Evolutionary conservation across 2,888 invertebrate genomes (phyloP), one percentile per base, ranked within the genome.

Genomic region (Drosophila picticornis): DNA sequence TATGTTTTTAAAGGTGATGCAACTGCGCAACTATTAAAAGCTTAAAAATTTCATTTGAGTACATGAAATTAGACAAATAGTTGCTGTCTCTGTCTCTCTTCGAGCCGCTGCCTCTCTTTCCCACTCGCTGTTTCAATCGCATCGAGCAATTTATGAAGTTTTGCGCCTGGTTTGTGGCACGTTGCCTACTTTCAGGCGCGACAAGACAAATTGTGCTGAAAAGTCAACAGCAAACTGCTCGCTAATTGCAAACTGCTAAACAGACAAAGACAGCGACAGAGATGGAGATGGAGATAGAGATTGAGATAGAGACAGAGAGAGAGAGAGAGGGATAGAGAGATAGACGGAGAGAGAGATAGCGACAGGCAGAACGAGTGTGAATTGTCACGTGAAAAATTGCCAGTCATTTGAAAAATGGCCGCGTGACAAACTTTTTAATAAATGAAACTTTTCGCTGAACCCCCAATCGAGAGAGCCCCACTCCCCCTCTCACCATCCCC

Each of bases 341-440:
- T 0, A 25, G 2, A 1, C 1, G 29, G 4, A 32, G 36, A 19
- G n/a, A 27, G 48, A 16, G 50, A 16, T 19, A 19, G 19, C 10
- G 5, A 50, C 34, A 46, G 46, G 2, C 19, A 36, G 57, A 25
- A 10, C 38, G 58, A 59, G 53, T 62, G 83, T 72, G 34, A 87
- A 84, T 88, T 86, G 88, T 75, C 85, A 88, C 85, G 85, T 88
- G 85, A 86, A 86, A 88, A 85, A 86, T 86, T 85, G 88, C 85
- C 72, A 88, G 88, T 85, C 85, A 88, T 86, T 86, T 88, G 77
- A 86, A 85, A 85, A 82, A 77, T 87, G 71, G 71, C 72, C 59
- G 83, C 88, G 85, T 86, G 81, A 83, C 88, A 85, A 86, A 86
- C 73, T 86, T 86, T 86, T 86, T 86, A 86, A 86, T 86, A 86